Percentiles rank a stretch among this genome's conserved stretches.
These are phyloP conservation scores for Protobothrops flavoviridis DNA, from an alignment of 2,113 vertebrate species.

Conservation along the genomic window DNA sequence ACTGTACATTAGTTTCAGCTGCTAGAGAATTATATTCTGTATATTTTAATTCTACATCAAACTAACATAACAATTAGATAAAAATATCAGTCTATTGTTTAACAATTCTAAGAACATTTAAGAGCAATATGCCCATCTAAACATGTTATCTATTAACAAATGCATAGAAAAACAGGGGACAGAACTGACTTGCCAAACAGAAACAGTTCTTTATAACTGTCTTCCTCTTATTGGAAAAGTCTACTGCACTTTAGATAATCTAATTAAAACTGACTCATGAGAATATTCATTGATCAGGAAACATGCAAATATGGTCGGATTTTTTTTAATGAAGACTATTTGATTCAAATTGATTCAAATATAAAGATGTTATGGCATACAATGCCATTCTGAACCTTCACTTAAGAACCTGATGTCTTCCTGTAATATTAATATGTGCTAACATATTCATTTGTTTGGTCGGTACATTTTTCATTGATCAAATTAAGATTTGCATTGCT, in stretches of 20 bases:
- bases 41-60: constrained; percentile 16
- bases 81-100: constrained; percentile 42
- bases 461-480: constrained; percentile 26
- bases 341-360: neutral
- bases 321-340: constrained; percentile 14
- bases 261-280: constrained; percentile 29
- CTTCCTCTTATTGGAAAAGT: constrained; percentile 45
- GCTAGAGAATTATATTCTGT: constrained; percentile 2
- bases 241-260: constrained; percentile 33
- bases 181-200: constrained; percentile 31
- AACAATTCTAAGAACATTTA: constrained; percentile 27
- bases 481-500: constrained; percentile 15
- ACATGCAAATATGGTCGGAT: constrained; percentile 4
- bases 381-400: neutral
- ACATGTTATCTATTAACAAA: constrained; percentile 44
- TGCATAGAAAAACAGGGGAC: constrained; percentile 23
- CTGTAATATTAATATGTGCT: constrained; percentile 39
- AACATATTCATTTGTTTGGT: constrained; percentile 32
- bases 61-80: constrained; percentile 39
- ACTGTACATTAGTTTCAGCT: neutral
- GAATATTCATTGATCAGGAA: constrained; percentile 41
- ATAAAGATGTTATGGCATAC: neutral
- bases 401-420: constrained; percentile 21
- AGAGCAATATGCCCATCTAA: constrained; percentile 42
- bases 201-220: neutral